phyloP scores from a whole-genome alignment of 2,113 vertebrate species.

The Salminus brasiliensis region DNA sequence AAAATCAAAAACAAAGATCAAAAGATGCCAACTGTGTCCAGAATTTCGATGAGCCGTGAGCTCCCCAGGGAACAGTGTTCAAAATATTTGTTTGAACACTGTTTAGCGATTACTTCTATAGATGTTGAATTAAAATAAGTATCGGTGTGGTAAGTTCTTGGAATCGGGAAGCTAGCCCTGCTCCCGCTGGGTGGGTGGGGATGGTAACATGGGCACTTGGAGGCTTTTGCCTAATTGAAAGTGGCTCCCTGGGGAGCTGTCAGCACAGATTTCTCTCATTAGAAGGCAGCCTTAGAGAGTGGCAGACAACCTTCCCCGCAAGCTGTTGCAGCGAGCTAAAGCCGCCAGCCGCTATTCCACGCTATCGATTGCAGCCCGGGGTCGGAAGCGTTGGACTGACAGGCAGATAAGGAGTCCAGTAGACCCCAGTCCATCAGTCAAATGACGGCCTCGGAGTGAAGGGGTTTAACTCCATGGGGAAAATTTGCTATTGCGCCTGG shows the following conservation, averaged over 20 bases:
- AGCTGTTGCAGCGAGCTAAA: slow-evolving; percentile 35
- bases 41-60: too few species aligned
- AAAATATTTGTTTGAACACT: background rate
- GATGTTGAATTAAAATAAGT: background rate
- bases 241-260: slow-evolving; percentile 52
- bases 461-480: slow-evolving; percentile 11
- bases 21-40: too few species aligned
- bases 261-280: slow-evolving; percentile 56
- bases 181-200: slow-evolving; percentile 27
- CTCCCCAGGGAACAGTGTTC: too few species aligned
- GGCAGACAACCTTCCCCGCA: slow-evolving; percentile 33
- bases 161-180: background rate
- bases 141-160: background rate
- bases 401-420: slow-evolving; percentile 39
- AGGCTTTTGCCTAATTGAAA: slow-evolving; percentile 59
- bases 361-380: slow-evolving; percentile 47
- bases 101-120: background rate
- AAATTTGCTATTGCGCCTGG: background rate
- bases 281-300: slow-evolving; percentile 45
- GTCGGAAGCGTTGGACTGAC: slow-evolving; percentile 45
- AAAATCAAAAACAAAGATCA: too few species aligned
- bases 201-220: slow-evolving; percentile 22
- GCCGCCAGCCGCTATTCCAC: slow-evolving; percentile 22
- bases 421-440: slow-evolving; percentile 48
- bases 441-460: slow-evolving; percentile 1